Base-by-base conservation (phyloP, 2,888 invertebrate genomes). In the Brachylomia viminalis region DNA sequence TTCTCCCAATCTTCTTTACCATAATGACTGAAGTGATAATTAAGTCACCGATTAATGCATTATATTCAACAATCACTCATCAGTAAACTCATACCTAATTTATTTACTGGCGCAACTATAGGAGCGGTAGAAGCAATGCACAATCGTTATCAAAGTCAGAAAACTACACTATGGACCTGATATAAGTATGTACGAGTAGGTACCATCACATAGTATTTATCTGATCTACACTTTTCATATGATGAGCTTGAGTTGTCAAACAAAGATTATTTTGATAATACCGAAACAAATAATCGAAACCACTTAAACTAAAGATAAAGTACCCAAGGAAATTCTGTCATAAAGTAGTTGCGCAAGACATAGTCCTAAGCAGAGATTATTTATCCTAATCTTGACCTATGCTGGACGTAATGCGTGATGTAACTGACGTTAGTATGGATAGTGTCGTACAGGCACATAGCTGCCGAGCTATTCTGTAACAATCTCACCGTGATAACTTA, bases 211-310 rank as follows among this genome's bases (percentile, higher is more conserved):
- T 20, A 33, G 2, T 33, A 33, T n/a, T 30, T 33, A 42, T 59
- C 42, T 42, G 42, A 10, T n/a, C 15, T n/a, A 38, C 30, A 49
- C 15, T 61, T 33, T 6, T 75, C 49, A n/a, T 27, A 17, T 42
- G 38, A 30, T 47, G n/a, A 75, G 11, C 42, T 75, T 52, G 42
- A 75, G 2, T 30, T 74, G 49, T 59, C 61, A 75, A 74, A 61
- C 42, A 52, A 61, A 59, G 15, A 56, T 58, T 20, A 74, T 42
- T 5, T 15, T 59, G 59, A 59, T 49, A 38, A 58, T 49, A 27
- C 27, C 13, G 27, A 58, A 38, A 17, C 38, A 59, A 42, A 74
- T 59, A 75, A 30, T n/a, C 17, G 49, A n/a, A 75, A 59, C 58
- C 27, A 59, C 30, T 30, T 23, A 27, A 42, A 64, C 27, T 20